phyloP scores from a whole-genome alignment of 2,113 vertebrate species.

The Prunella himalayana region DNA sequence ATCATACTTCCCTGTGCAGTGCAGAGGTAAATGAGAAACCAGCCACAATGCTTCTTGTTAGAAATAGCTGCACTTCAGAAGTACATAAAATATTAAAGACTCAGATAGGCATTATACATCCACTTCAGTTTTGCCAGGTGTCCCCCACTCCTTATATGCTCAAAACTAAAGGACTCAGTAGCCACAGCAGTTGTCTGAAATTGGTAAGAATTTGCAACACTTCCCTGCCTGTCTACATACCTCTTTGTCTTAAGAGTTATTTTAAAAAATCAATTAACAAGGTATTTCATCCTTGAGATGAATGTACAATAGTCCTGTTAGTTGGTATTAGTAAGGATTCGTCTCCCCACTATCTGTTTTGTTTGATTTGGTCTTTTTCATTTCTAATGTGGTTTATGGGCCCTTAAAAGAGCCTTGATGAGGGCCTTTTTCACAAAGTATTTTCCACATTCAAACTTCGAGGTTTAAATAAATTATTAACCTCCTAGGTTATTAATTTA shows the following conservation, averaged over 20 bases:
- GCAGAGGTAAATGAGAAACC: neutral
- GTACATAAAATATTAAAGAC: neutral
- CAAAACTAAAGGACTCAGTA: neutral
- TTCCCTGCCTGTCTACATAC: neutral
- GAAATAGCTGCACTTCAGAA: neutral
- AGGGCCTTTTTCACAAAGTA: neutral
- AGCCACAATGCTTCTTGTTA: neutral
- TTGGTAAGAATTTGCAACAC: neutral
- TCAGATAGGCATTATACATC: neutral
- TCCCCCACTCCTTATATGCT: neutral
- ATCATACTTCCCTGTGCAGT: neutral
- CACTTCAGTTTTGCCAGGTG: neutral
- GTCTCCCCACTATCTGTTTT: neutral
- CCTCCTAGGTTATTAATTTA: neutral
- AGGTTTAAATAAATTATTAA: neutral
- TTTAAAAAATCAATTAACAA: neutral
- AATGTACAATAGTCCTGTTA: neutral
- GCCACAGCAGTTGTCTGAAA: neutral
- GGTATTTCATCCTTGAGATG: neutral
- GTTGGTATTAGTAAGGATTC: neutral
- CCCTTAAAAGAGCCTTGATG: neutral
- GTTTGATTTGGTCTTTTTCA: neutral
- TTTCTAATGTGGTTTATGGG: neutral
- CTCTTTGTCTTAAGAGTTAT: neutral
- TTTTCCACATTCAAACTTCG: neutral